These are phyloP conservation scores for Syngnathoides biaculeatus DNA, from an alignment of 2,113 vertebrate genomes.

Conservation along the genomic window DNA sequence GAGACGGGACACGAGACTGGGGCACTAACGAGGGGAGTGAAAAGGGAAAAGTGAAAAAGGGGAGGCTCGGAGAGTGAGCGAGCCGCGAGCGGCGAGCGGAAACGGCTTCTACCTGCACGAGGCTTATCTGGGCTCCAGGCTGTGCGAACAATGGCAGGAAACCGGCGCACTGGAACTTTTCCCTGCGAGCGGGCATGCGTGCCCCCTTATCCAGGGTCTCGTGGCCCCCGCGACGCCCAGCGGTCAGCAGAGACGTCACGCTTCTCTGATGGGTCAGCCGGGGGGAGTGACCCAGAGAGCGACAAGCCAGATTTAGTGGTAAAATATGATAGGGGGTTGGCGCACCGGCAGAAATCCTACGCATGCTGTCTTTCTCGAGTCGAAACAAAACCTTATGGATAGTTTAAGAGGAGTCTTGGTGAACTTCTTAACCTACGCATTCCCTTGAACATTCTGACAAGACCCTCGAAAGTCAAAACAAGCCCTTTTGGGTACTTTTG, in stretches of 20 bases:
- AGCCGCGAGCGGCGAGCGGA: slow-evolving; percentile 45
- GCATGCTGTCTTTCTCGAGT: background rate
- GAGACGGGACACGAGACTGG: slow-evolving; percentile 8
- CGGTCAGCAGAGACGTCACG: slow-evolving; percentile 65
- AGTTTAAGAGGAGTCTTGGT: background rate
- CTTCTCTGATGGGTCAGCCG: slow-evolving; percentile 23
- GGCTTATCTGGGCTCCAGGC: slow-evolving; percentile 73
- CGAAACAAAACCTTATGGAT: background rate
- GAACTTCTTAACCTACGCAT: no score
- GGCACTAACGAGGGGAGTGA: slow-evolving; percentile 20
- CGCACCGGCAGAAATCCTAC: background rate
- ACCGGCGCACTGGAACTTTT: slow-evolving; percentile 74
- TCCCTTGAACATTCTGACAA: background rate
- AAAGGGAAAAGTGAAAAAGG: slow-evolving; percentile 26
- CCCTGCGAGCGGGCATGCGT: slow-evolving; percentile 62
- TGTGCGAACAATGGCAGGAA: slow-evolving; percentile 78
- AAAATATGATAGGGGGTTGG: background rate
- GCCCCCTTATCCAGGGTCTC: slow-evolving; percentile 69
- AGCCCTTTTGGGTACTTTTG: background rate
- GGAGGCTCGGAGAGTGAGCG: slow-evolving; percentile 36
- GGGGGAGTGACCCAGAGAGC: background rate
- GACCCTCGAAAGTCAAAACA: background rate
- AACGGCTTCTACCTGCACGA: slow-evolving; percentile 69
- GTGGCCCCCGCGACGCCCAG: slow-evolving; percentile 55
- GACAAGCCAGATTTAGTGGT: slow-evolving; percentile 8